Evolutionary conservation across 1,140 invertebrate genomes (phyloP).

Genomic region (Trinorchestia longiramus): DNA sequence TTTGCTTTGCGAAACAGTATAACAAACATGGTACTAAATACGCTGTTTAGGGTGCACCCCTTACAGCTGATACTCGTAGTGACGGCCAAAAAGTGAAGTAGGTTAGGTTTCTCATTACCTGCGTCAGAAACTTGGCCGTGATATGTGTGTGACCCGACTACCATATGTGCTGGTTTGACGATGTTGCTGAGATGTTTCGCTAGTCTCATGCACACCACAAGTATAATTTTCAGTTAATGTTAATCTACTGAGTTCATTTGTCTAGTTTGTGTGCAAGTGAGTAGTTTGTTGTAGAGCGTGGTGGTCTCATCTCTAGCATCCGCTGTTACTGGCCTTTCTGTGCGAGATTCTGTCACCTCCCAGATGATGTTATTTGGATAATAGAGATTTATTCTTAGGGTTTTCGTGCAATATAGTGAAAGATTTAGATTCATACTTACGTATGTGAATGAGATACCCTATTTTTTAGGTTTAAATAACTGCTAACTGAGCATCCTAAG

Average conservation of each 20-base stretch:
- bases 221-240: slow-evolving; percentile 2
- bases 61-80: too few relatives aligned
- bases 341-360: neutral
- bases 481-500: slow-evolving; percentile 39
- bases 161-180: neutral
- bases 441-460: slow-evolving; percentile 14
- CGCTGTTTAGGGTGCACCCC: too few relatives aligned
- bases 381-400: neutral
- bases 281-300: neutral
- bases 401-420: slow-evolving; percentile 38
- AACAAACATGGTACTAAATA: neutral
- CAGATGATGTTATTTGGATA: neutral
- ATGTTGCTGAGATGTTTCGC: neutral
- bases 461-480: slow-evolving; percentile 50
- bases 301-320: neutral
- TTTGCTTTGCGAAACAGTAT: neutral
- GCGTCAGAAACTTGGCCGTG: neutral
- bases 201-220: neutral
- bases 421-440: neutral
- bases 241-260: neutral
- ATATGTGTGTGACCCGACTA: neutral
- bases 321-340: neutral
- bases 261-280: neutral
- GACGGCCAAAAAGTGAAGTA: neutral
- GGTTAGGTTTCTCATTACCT: neutral